These are phyloP conservation scores for Trissolcus brochymenae DNA, from an alignment of 2,888 invertebrate species.

Conservation along the genomic window DNA sequence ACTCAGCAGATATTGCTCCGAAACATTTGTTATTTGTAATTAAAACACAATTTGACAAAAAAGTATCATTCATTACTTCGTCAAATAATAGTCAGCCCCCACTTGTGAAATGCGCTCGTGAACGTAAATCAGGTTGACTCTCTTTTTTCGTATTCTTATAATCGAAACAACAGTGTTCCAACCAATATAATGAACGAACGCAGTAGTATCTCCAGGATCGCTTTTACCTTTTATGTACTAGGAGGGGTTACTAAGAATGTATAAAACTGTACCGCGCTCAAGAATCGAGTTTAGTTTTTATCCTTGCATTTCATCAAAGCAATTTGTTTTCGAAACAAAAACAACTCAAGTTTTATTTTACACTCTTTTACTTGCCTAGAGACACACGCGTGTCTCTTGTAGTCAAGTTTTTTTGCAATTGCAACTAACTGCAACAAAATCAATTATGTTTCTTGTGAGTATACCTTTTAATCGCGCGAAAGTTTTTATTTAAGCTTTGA, in stretches of 20 bases:
- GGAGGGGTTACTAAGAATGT: slow-evolving; percentile 69
- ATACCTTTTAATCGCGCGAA: slow-evolving; percentile 16
- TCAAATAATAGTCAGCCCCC: slow-evolving; percentile 62
- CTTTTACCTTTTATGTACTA: slow-evolving; percentile 68
- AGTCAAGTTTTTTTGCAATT: slow-evolving; percentile 8
- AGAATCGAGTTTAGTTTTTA: slow-evolving; percentile 66
- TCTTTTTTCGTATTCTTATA: slow-evolving; percentile 65
- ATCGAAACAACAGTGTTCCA: slow-evolving; percentile 63
- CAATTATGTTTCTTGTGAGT: slow-evolving; percentile 65
- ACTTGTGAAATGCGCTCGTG: slow-evolving; percentile 63
- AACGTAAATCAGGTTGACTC: slow-evolving; percentile 71
- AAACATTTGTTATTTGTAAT: slow-evolving; percentile 31
- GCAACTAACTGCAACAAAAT: not conserved
- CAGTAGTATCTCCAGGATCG: slow-evolving; percentile 61
- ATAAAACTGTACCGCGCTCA: slow-evolving; percentile 70
- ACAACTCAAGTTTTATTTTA: slow-evolving; percentile 2
- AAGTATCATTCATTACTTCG: slow-evolving; percentile 40
- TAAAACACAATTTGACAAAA: slow-evolving; percentile 22
- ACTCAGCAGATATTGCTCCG: slow-evolving; percentile 24
- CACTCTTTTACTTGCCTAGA: not conserved
- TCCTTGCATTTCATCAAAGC: slow-evolving; percentile 59
- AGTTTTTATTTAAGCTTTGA: not conserved
- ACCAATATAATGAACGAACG: slow-evolving; percentile 68
- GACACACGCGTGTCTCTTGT: not conserved
- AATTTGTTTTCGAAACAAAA: slow-evolving; percentile 30